These are phyloP conservation scores for Scaptomyza polygonia DNA, from an alignment of 2,888 invertebrate genomes.

Conservation along the genomic window DNA sequence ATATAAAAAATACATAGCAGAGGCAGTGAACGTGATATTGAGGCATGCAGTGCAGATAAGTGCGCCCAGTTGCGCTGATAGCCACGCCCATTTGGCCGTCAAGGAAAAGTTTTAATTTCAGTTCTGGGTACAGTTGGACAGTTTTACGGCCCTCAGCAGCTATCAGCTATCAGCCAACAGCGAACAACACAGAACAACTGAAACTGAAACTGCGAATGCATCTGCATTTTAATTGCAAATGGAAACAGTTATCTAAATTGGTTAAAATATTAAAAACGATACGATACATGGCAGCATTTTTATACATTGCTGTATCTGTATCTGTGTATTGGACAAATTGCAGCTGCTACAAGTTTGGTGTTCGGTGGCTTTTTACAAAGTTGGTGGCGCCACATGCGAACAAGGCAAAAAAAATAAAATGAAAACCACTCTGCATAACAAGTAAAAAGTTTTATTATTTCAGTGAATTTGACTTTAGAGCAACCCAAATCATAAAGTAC, in stretches of 20 bases:
- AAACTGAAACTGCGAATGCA: constrained; percentile 40
- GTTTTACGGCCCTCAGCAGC: constrained; percentile 37
- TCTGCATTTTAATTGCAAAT: constrained; percentile 82
- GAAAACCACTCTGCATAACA: background rate
- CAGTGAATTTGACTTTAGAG: background rate
- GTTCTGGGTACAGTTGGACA: constrained; percentile 59
- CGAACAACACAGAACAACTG: background rate
- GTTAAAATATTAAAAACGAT: constrained; percentile 77
- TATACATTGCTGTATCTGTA: constrained; percentile 32
- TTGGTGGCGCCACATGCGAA: constrained; percentile 33
- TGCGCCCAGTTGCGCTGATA: constrained; percentile 59
- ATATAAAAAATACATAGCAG: constrained; percentile 10
- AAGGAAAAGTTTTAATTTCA: constrained; percentile 79
- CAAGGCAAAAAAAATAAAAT: background rate
- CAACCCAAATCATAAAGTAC: constrained; percentile 5
- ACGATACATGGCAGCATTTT: constrained; percentile 50
- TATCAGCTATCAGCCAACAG: background rate
- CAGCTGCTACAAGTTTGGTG: constrained; percentile 11
- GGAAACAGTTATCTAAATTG: constrained; percentile 83
- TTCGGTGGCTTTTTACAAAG: constrained; percentile 20
- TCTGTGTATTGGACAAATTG: constrained; percentile 46
- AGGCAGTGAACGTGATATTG: constrained; percentile 67
- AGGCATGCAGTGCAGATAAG: constrained; percentile 70
- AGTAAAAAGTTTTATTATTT: background rate
- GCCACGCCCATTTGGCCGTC: constrained; percentile 58